Evolutionary conservation across 2,113 vertebrate genomes (phyloP), one percentile per base, ranked within the genome.

Genomic region (Abramis brama): DNA sequence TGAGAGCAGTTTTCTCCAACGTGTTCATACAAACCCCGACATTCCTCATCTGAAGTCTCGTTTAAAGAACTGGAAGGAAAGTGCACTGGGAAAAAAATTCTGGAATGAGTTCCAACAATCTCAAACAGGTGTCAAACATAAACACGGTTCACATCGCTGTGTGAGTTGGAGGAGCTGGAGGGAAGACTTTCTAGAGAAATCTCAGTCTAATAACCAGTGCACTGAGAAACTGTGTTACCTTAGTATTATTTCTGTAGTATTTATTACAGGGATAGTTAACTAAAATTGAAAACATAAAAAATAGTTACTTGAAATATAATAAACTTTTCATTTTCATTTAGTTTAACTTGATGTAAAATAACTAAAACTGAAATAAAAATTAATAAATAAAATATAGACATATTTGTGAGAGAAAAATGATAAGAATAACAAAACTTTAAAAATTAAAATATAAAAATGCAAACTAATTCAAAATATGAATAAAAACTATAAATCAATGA

Each of bases 11-110:
- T 62, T 50, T 50, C 27, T 64, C 21, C 12, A 55, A 13, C 39
- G 10, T 21, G 17, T 55, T 78, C 66, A 73, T 23, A 45, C n/a
- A 50, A 77, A 84, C 71, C 12, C 2, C 10, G 17, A 27, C 83
- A 74, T 84, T 76, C 82, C 71, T 52, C 10, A 2, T 9, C 70
- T 27, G 15, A 62, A 75, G 70, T 71, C 25, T 43, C 23, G 5
- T 50, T 84, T 82, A 74, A 70, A 79, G 62, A 85, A 66, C n/a
- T 83, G 10, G 13, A 79, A 27, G 30, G 55, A 68, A 77, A 57
- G 27, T 9, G 21, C 33, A 39, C 27, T 3, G 30, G 66, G 43
- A n/a, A 36, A 55, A 47, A 78, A 27, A 68, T 27, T 74, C 68
- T 60, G 68, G 23, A 77, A 36, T 10, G 27, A 66, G 11, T 33